A percentile compares a stretch with the other conserved stretches of the same genome.
phyloP scores from a whole-genome alignment of 1,140 invertebrate genomes.

The Drosophila nannoptera region DNA sequence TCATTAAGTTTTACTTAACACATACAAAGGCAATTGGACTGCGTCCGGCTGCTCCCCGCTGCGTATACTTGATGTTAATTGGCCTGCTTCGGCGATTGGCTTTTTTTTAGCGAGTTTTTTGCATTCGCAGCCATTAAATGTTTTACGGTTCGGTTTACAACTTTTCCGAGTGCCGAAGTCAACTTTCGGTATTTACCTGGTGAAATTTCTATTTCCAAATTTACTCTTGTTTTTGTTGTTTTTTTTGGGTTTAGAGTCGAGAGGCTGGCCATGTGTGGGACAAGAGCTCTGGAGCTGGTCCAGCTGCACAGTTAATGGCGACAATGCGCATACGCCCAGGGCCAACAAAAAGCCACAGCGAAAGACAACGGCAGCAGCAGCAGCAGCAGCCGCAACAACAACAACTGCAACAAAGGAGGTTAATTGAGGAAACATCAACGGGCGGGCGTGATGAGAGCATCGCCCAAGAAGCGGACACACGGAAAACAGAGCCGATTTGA shows the following conservation, averaged over 20 bases:
- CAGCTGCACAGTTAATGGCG: conserved; percentile 45
- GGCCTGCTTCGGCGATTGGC: neutral
- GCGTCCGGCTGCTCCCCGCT: no score
- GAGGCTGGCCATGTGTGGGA: conserved; percentile 23
- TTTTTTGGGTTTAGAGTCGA: neutral
- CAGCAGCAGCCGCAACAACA: no score
- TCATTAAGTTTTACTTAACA: neutral
- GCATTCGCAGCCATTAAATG: conserved; percentile 18
- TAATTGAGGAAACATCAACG: conserved; percentile 74
- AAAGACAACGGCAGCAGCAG: no score
- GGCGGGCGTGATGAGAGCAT: conserved; percentile 70
- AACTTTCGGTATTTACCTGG: conserved; percentile 14
- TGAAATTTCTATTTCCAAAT: conserved; percentile 26
- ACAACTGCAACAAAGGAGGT: conserved; percentile 51
- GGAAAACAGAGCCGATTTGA: conserved; percentile 59
- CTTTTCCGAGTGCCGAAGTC: conserved; percentile 10
- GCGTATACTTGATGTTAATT: conserved; percentile 8
- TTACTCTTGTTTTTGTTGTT: conserved; percentile 16
- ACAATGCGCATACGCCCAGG: conserved; percentile 70
- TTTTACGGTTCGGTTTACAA: conserved; percentile 13
- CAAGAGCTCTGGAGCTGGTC: conserved; percentile 2
- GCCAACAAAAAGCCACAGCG: conserved; percentile 9
- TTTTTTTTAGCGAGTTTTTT: conserved; percentile 5
- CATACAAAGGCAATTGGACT: neutral
- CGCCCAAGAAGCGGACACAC: conserved; percentile 62